Conservation (phyloP, 2,113 vertebrate species). For the Lathamus discolor region DNA sequence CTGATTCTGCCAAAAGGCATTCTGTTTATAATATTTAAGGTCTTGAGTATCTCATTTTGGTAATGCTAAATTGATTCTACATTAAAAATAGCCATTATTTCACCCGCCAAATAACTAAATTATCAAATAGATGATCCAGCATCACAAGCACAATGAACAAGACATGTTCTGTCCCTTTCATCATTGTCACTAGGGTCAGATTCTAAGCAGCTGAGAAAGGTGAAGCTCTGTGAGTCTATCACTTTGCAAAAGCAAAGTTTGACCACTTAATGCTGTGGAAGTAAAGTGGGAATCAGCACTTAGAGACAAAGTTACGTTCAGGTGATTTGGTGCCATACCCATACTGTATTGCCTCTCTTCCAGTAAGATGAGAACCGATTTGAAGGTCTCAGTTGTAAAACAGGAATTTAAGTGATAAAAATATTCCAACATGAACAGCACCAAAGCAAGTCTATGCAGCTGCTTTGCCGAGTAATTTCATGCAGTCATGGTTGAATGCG, state of each 20-base stretch:
- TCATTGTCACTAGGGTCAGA: not conserved
- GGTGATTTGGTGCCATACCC: not conserved
- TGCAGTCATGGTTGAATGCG: not conserved
- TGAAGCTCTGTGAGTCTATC: not conserved
- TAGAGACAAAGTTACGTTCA: not conserved
- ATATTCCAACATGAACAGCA: not conserved
- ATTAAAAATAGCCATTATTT: not conserved
- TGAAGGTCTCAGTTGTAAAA: not conserved
- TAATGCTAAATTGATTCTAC: not conserved
- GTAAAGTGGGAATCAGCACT: not conserved
- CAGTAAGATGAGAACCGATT: not conserved
- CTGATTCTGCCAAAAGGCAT: not conserved
- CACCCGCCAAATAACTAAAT: not conserved
- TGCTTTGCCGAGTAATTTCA: constrained; percentile 26
- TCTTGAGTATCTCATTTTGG: not conserved
- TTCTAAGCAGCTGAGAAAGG: not conserved
- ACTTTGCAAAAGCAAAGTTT: not conserved
- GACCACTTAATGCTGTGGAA: not conserved
- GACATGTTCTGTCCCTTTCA: not conserved
- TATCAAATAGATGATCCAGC: not conserved
- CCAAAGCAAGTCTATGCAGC: not conserved
- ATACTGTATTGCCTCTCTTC: not conserved
- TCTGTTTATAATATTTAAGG: not conserved
- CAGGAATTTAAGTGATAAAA: not conserved
- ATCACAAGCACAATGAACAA: not conserved